Base-by-base conservation (phyloP, 1,140 invertebrate genomes). In the Lasioglossum albipes region DNA sequence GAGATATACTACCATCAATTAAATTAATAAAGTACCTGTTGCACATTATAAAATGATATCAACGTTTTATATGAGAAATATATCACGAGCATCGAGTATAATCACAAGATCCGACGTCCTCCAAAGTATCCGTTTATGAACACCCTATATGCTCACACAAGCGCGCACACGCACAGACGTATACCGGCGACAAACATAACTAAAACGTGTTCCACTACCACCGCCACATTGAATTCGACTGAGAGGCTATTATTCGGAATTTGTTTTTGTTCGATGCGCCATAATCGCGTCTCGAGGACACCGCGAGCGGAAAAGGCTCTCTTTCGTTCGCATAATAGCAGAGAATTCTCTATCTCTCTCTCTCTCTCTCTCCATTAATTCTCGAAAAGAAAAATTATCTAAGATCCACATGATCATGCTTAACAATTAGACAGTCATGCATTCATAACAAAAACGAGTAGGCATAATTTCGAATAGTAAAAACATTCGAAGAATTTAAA, bases 261-360 rank as follows among this genome's bases (percentile, higher is more conserved):
- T 85, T 87, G 85, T 87, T 88, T 88, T 88, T 88, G 85, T 87
- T 84, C 83, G 69, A 85, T 82, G 84, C 76, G 73, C 73, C 73
- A 80, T 86, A 86, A 86, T 86, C 82, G 61, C 69, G 74, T 87
- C 81, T 86, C 68, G 84, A 86, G 75, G 75, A 82, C 80, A 79
- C 41, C 45, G 49, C 57, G 13, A 27, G 36, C 64, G 27, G 66
- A 67, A 69, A 73, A 75, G 59, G 52, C 72, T 83, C 75, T 86
- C 57, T 73, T 62, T 75, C 84, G 59, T 41, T 81, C 69, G 72
- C 67, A 16, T 10, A 57, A 79, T 13, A n/a, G 72, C 45, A 73
- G 45, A 7, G 36, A 12, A 31, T 7, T 52, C 7, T 49, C 78
- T 54, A 2, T 20, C 6, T 54, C 49, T 69, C 78, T 54, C 16